Conservation (phyloP, 1,140 invertebrate genomes). For the Papilio machaon region DNA sequence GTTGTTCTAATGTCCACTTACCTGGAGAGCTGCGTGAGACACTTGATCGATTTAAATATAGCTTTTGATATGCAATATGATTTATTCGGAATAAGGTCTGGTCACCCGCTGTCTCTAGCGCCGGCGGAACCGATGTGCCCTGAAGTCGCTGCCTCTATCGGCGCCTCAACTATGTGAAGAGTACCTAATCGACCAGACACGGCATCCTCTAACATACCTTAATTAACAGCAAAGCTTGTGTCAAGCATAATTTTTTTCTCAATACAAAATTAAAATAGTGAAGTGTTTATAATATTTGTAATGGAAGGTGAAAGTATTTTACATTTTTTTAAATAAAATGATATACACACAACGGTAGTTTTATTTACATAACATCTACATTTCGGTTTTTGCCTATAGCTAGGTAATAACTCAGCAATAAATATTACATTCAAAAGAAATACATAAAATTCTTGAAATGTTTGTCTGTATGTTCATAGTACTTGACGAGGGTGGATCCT, state of each 20-base stretch:
- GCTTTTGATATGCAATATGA: conserved; percentile 48
- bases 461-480: conserved; percentile 68
- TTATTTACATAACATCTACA: too few species aligned
- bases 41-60: conserved; percentile 54
- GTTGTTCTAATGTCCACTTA: conserved; percentile 54
- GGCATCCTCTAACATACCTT: conserved; percentile 41
- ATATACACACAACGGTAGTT: too few species aligned
- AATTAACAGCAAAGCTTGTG: not conserved
- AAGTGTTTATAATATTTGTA: too few species aligned
- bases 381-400: too few species aligned
- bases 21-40: conserved; percentile 55
- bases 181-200: conserved; percentile 53
- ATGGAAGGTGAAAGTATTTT: too few species aligned
- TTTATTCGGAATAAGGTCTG: conserved; percentile 53
- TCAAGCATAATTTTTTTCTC: not conserved
- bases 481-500: conserved; percentile 67
- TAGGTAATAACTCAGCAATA: not conserved
- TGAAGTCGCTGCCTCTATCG: conserved; percentile 70
- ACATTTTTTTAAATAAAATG: too few species aligned
- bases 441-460: conserved; percentile 1
- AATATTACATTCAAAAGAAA: not conserved
- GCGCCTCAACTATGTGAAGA: conserved; percentile 65
- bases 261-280: too few species aligned
- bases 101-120: conserved; percentile 62
- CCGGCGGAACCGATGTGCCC: conserved; percentile 73